A percentile compares a stretch with the other conserved stretches of the same genome.
phyloP scores from a whole-genome alignment of 2,113 vertebrate genomes.

The Callionymus lyra region DNA sequence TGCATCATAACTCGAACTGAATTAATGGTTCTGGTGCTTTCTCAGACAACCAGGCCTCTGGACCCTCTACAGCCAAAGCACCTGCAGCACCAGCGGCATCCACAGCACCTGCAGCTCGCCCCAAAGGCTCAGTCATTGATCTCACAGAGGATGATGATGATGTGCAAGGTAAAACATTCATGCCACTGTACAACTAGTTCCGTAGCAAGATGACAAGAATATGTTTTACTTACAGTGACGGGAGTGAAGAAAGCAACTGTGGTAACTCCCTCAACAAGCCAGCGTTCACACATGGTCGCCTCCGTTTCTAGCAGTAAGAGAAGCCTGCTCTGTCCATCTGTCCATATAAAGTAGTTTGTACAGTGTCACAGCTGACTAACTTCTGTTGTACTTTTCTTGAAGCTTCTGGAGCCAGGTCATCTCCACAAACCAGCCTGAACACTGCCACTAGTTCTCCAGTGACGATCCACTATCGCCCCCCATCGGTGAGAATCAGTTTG shows the following conservation, averaged over 20 bases:
- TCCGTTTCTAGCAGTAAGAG: constrained; percentile 55
- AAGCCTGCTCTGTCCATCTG: background rate
- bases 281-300: constrained; percentile 42
- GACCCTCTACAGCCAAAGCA: constrained; percentile 43
- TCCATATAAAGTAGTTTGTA: too few species aligned
- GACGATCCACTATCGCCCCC: constrained; percentile 60
- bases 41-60: constrained; percentile 64
- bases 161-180: constrained; percentile 56
- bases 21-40: background rate
- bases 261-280: constrained; percentile 24
- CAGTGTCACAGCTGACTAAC: too few species aligned
- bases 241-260: constrained; percentile 58
- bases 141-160: constrained; percentile 74
- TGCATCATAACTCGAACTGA: too few species aligned
- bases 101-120: constrained; percentile 29
- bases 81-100: background rate
- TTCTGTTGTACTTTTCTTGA: constrained; percentile 8
- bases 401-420: constrained; percentile 47
- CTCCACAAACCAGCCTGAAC: constrained; percentile 46
- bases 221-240: constrained; percentile 49
- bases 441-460: constrained; percentile 39
- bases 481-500: constrained; percentile 40
- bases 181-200: too few species aligned
- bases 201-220: too few species aligned
- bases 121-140: constrained; percentile 70